phyloP scores from a whole-genome alignment of 37 sponge, comb jelly and placozoan genomes.

The Tethya wilhelma region DNA sequence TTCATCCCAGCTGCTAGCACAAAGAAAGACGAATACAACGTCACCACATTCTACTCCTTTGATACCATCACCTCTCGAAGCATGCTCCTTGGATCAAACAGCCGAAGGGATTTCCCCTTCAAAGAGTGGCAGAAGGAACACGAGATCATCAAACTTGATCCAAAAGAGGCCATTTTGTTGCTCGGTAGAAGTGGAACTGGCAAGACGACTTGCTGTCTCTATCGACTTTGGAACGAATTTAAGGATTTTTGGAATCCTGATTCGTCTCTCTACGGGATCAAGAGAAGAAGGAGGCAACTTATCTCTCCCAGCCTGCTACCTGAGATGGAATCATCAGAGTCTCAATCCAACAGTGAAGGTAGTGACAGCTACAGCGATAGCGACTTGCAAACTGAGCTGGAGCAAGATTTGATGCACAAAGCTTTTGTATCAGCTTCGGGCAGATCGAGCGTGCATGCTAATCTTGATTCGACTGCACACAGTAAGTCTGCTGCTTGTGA shows the following conservation, averaged over 20 bases:
- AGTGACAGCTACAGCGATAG: background rate
- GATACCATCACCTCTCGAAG: conserved; percentile 45
- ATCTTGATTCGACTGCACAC: too few relatives aligned
- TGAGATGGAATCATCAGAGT: too few relatives aligned
- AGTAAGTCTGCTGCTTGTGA: too few relatives aligned
- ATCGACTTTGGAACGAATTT: conserved; percentile 81
- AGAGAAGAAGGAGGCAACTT: conserved; percentile 25
- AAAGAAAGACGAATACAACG: conserved; percentile 67
- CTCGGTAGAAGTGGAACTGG: conserved; percentile 91
- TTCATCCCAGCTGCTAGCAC: conserved; percentile 72
- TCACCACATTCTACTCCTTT: conserved; percentile 82
- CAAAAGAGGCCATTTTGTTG: conserved; percentile 57
- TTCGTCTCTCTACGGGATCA: background rate
- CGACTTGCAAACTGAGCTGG: too few relatives aligned
- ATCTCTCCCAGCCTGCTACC: background rate
- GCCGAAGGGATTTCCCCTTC: conserved; percentile 76
- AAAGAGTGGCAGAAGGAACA: conserved; percentile 85
- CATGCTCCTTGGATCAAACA: conserved; percentile 33
- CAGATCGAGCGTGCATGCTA: too few relatives aligned
- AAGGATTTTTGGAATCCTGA: conserved; percentile 66
- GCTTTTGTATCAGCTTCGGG: too few relatives aligned
- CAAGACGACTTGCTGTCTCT: conserved; percentile 88
- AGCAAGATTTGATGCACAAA: too few relatives aligned
- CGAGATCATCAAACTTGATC: conserved; percentile 70
- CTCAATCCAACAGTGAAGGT: background rate